Evolutionary conservation across 2,888 invertebrate genomes (phyloP).

Genomic region (Slavum lentiscoides): DNA sequence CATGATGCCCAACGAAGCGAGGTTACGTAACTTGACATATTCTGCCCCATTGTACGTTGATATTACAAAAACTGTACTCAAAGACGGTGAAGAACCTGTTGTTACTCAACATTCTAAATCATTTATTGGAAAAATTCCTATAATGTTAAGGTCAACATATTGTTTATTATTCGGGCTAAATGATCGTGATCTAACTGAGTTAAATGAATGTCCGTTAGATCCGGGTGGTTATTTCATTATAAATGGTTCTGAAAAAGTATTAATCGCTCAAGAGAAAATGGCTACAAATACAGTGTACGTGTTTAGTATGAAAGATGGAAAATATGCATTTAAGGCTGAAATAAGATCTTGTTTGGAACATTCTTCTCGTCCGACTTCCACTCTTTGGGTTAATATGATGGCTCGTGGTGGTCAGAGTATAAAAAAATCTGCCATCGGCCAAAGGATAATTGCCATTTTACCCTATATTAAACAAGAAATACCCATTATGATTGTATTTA

Average conservation of each 20-base stretch:
- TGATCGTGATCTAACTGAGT: conserved; percentile 98
- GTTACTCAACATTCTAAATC: conserved; percentile 74
- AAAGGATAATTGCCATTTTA: conserved; percentile 94
- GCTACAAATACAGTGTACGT: conserved; percentile 99
- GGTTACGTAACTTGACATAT: conserved; percentile 94
- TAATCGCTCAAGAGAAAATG: conserved; percentile 99
- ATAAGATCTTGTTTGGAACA: conserved; percentile 93
- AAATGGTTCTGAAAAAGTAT: conserved; percentile 95
- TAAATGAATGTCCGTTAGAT: conserved; percentile 98
- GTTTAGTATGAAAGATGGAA: conserved; percentile 99
- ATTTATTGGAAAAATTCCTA: conserved; percentile 89
- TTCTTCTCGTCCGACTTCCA: conserved; percentile 86
- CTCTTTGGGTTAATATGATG: conserved; percentile 99
- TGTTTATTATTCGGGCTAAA: conserved; percentile 91
- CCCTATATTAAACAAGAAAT: conserved; percentile 99
- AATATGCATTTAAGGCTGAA: conserved; percentile 98
- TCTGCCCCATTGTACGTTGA: conserved; percentile 99
- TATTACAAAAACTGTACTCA: conserved; percentile 93
- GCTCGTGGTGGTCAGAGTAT: conserved; percentile 94
- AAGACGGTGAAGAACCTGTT: conserved; percentile 86
- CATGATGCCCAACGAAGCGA: conserved; percentile 99
- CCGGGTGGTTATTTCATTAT: conserved; percentile 99
- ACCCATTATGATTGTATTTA: conserved; percentile 99
- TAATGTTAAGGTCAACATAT: conserved; percentile 97
- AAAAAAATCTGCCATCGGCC: conserved; percentile 98